phyloP scores from a whole-genome alignment of 2,888 invertebrate species.

The Oscheius onirici region DNA sequence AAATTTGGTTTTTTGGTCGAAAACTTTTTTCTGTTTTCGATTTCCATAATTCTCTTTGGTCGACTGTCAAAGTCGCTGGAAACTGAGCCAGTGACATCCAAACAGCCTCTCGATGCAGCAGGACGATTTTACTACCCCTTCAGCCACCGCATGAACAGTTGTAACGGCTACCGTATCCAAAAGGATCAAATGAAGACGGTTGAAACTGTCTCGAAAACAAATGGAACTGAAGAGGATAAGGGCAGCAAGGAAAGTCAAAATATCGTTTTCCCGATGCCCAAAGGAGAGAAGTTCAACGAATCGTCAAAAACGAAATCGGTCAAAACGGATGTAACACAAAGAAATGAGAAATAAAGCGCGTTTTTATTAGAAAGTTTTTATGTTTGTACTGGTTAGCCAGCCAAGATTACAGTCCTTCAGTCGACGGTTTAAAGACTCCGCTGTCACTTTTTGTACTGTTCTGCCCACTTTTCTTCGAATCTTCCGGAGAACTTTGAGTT shows the following conservation, averaged over 20 bases:
- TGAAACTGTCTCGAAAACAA: no score
- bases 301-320: neutral
- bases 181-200: no score
- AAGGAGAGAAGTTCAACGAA: neutral
- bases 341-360: neutral
- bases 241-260: neutral
- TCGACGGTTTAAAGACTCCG: neutral
- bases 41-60: neutral
- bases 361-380: neutral
- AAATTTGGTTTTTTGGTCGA: no score
- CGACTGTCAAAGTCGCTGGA: neutral
- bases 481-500: slow-evolving; percentile 1
- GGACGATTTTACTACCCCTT: neutral
- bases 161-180: no score
- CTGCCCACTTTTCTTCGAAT: neutral
- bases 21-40: neutral
- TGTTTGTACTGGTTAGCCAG: neutral
- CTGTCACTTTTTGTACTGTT: neutral
- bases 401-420: neutral
- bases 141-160: neutral
- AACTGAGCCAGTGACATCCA: neutral
- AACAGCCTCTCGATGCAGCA: neutral
- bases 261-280: neutral
- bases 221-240: no score
- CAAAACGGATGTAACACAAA: neutral